Evolutionary conservation across 2,797 vertebrate genomes (phyloP).

Genomic region (Gila robusta): DNA sequence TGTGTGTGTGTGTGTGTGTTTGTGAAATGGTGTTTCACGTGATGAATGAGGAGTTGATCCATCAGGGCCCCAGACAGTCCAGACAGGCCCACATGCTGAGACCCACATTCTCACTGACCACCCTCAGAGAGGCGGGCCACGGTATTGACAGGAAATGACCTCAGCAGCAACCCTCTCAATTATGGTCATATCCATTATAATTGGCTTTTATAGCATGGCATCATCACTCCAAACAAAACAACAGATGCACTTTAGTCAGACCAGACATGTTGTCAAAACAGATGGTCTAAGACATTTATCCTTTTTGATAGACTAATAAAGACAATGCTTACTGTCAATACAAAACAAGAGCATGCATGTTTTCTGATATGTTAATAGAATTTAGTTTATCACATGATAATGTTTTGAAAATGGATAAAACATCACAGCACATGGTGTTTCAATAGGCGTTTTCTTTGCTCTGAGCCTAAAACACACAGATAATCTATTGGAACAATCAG

Average conservation of each 20-base stretch:
- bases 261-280: background rate
- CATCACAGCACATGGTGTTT: too few relatives aligned
- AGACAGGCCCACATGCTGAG: slow-evolving; percentile 60
- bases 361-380: background rate
- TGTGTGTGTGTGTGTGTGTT: slow-evolving; percentile 23
- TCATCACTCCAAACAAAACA: slow-evolving; percentile 43
- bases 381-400: background rate
- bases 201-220: slow-evolving; percentile 41
- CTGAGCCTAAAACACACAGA: slow-evolving; percentile 14
- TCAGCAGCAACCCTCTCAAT: slow-evolving; percentile 57
- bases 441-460: background rate
- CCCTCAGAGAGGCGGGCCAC: slow-evolving; percentile 48
- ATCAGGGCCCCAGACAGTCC: slow-evolving; percentile 58
- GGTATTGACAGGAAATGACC: slow-evolving; percentile 60
- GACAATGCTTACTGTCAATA: background rate
- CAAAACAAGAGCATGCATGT: too few relatives aligned
- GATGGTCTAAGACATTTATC: background rate
- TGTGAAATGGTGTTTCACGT: slow-evolving; percentile 42
- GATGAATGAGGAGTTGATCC: slow-evolving; percentile 60
- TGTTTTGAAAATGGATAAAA: background rate
- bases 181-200: slow-evolving; percentile 54
- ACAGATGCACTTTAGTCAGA: slow-evolving; percentile 48
- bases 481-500: slow-evolving; percentile 32
- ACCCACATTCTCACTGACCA: slow-evolving; percentile 58
- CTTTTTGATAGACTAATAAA: background rate